These are phyloP conservation scores for Trichomalopsis sarcophagae DNA, from an alignment of 1,140 invertebrate species.

Conservation along the genomic window DNA sequence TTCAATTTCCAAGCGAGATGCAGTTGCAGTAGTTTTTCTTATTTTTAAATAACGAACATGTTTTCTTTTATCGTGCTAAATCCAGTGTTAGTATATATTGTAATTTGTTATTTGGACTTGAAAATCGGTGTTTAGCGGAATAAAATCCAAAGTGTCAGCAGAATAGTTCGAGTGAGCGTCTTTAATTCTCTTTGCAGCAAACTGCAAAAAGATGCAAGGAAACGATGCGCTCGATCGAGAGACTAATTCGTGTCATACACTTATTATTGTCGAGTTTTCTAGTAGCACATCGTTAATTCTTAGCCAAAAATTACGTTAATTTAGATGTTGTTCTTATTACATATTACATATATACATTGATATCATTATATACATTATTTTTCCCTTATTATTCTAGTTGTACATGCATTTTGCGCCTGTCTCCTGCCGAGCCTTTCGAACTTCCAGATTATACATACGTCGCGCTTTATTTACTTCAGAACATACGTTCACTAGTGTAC, in stretches of 20 bases:
- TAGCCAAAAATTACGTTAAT: conserved; percentile 75
- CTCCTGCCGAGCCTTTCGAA: conserved; percentile 17
- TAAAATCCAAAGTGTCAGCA: not conserved
- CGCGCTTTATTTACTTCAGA: not conserved
- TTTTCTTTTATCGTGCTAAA: not conserved
- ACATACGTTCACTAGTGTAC: too few species aligned
- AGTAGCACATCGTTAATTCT: conserved; percentile 68
- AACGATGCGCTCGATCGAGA: conserved; percentile 7
- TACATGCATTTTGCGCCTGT: conserved; percentile 31
- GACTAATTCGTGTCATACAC: conserved; percentile 31
- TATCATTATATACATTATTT: conserved; percentile 5
- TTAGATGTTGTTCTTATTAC: conserved; percentile 65
- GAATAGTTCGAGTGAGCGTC: conserved; percentile 7
- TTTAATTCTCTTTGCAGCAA: not conserved
- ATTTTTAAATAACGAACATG: not conserved
- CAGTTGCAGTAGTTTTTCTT: conserved; percentile 6
- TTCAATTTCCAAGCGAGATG: not conserved
- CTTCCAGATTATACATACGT: not conserved
- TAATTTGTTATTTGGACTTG: not conserved
- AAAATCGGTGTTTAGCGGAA: not conserved
- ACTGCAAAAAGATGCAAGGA: not conserved
- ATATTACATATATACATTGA: conserved; percentile 44
- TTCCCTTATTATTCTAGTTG: conserved; percentile 18
- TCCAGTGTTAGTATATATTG: not conserved
- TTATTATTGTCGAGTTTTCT: conserved; percentile 35